Conservation (phyloP, 2,888 invertebrate species). For the Synergus itoensis region DNA sequence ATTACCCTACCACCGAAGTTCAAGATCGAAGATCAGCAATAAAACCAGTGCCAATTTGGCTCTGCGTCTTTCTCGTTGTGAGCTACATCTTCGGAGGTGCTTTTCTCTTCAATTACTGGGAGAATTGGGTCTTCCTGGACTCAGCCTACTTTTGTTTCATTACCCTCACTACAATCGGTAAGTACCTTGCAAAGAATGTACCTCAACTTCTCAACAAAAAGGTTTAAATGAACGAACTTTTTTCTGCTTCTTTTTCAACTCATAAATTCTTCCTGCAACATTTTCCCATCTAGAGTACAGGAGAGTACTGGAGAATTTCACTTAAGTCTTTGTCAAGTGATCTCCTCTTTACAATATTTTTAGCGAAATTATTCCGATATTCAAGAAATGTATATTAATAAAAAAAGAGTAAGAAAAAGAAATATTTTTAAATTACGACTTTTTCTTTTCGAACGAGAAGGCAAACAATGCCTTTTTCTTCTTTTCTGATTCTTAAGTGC, state of each 20-base stretch:
- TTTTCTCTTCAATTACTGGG: conserved; percentile 91
- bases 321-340: neutral
- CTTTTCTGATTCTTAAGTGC: too few species aligned
- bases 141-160: conserved; percentile 97
- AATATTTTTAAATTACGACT: too few species aligned
- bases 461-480: neutral
- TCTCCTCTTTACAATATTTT: too few species aligned
- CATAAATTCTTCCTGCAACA: neutral
- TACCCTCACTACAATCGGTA: conserved; percentile 92
- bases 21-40: conserved; percentile 75
- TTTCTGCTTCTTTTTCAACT: neutral
- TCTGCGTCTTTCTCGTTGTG: conserved; percentile 92
- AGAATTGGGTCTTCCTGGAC: conserved; percentile 91
- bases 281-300: neutral
- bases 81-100: conserved; percentile 95
- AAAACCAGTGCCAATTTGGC: conserved; percentile 92
- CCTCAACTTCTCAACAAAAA: conserved; percentile 18
- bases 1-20: conserved; percentile 78
- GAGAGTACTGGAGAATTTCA: neutral
- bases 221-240: conserved; percentile 8
- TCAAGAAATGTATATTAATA: too few species aligned
- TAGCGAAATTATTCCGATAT: too few species aligned
- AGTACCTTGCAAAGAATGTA: conserved; percentile 45
- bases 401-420: too few species aligned
- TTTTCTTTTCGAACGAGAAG: neutral